Conservation (phyloP, 2,797 vertebrate genomes). For the Steatocranus sp. region DNA sequence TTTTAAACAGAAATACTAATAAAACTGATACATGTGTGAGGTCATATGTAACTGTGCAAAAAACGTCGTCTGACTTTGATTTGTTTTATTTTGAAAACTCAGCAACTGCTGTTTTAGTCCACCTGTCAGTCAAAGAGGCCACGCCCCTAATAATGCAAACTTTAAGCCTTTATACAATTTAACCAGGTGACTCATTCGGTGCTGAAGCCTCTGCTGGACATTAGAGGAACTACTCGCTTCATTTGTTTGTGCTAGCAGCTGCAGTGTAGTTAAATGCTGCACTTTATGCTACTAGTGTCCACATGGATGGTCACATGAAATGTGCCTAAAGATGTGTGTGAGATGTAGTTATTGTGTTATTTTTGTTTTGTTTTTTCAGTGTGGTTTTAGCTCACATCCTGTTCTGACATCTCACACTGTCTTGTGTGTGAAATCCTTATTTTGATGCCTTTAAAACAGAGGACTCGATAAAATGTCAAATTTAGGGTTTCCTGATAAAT, state of each 20-base stretch:
- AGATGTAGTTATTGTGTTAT: background rate
- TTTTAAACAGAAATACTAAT: rapidly evolving
- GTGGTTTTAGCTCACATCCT: background rate
- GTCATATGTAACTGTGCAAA: background rate
- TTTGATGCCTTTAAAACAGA: background rate
- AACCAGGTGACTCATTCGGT: background rate
- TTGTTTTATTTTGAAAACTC: background rate
- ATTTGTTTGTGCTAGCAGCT: background rate
- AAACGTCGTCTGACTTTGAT: background rate
- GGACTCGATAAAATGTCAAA: background rate
- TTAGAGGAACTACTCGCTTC: background rate
- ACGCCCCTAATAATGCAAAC: background rate
- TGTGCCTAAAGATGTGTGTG: background rate
- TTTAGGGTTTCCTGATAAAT: background rate
- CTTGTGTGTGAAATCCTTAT: background rate
- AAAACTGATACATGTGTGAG: background rate
- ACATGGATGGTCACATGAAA: background rate
- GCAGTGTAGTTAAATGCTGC: background rate
- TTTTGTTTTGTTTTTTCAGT: background rate
- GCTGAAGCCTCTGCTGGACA: background rate
- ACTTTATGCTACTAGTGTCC: background rate
- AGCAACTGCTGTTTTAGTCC: background rate
- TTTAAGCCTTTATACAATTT: background rate
- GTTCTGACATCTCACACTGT: background rate
- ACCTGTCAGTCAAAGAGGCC: background rate